Percentiles rank a stretch among this genome's conserved stretches.
Evolutionary conservation across 2,797 vertebrate species (phyloP).

Genomic region (Lerista edwardsae): DNA sequence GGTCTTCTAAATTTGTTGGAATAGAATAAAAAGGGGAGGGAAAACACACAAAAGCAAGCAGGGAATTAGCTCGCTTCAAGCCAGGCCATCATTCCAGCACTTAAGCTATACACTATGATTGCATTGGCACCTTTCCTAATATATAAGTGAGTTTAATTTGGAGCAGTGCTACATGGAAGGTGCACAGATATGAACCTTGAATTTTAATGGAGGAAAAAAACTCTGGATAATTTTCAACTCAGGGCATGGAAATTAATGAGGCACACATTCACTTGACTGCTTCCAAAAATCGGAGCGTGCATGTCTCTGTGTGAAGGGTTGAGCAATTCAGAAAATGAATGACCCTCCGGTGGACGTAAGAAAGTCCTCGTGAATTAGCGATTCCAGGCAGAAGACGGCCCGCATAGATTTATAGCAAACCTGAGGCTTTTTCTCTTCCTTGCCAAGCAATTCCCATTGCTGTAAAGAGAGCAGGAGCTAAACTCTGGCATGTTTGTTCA

Average conservation of each 20-base stretch:
- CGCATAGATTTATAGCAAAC: slow-evolving; percentile 33
- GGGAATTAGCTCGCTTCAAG: slow-evolving; percentile 48
- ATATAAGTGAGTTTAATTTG: slow-evolving; percentile 71
- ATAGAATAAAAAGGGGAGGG: slow-evolving; percentile 50
- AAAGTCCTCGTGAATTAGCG: slow-evolving; percentile 36
- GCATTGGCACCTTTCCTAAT: slow-evolving; percentile 72
- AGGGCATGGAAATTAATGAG: slow-evolving; percentile 60
- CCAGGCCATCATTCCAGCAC: slow-evolving; percentile 63
- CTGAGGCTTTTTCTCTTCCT: slow-evolving; percentile 26
- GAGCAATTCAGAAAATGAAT: slow-evolving; percentile 54
- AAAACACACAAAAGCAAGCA: slow-evolving; percentile 60
- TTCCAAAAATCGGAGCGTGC: slow-evolving; percentile 49
- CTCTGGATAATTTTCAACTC: slow-evolving; percentile 55
- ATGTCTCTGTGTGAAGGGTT: slow-evolving; percentile 12
- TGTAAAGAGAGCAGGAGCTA: slow-evolving; percentile 8
- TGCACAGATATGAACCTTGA: slow-evolving; percentile 59
- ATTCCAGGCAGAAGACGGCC: slow-evolving; percentile 9
- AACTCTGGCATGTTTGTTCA: slow-evolving; percentile 20
- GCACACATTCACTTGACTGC: slow-evolving; percentile 32
- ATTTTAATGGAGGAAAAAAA: slow-evolving; percentile 66
- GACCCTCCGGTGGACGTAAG: background rate
- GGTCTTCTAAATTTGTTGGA: slow-evolving; percentile 42
- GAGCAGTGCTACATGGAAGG: slow-evolving; percentile 56
- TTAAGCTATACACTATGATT: slow-evolving; percentile 68
- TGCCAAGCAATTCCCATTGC: background rate